These are phyloP conservation scores for Rynchops niger DNA, from an alignment of 2,113 vertebrate species.

Conservation along the genomic window DNA sequence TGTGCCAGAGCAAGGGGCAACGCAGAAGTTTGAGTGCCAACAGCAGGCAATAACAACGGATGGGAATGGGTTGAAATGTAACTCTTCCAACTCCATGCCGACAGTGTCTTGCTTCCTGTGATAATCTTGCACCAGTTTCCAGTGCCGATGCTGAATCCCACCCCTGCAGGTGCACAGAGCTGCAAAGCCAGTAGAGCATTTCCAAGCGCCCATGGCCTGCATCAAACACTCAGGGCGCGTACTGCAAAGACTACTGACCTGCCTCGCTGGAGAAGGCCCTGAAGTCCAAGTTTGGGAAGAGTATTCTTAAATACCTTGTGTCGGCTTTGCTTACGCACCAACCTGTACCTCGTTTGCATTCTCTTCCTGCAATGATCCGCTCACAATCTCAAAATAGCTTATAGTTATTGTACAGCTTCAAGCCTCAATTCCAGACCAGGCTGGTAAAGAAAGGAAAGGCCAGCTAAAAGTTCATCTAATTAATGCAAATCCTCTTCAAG, in stretches of 20 bases:
- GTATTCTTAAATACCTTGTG: not conserved
- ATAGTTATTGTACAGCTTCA: not conserved
- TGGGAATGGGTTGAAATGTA: not conserved
- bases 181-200: not conserved
- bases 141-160: not conserved
- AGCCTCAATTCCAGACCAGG: not conserved
- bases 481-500: not conserved
- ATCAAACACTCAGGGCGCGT: not conserved
- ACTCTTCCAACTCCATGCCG: not conserved
- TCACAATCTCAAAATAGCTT: not conserved
- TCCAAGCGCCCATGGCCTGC: not conserved
- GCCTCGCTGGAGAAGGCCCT: not conserved
- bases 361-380: not conserved
- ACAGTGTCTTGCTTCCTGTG: not conserved
- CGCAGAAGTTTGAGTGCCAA: not conserved
- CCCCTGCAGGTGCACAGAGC: not conserved
- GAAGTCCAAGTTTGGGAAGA: not conserved
- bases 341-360: not conserved
- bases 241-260: not conserved
- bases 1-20: not conserved
- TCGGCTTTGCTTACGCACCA: not conserved
- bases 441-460: not conserved
- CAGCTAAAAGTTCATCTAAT: not conserved
- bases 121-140: not conserved
- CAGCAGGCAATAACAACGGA: not conserved